Evolutionary conservation across 2,797 vertebrate species (phyloP).

Genomic region (Brotula barbata): DNA sequence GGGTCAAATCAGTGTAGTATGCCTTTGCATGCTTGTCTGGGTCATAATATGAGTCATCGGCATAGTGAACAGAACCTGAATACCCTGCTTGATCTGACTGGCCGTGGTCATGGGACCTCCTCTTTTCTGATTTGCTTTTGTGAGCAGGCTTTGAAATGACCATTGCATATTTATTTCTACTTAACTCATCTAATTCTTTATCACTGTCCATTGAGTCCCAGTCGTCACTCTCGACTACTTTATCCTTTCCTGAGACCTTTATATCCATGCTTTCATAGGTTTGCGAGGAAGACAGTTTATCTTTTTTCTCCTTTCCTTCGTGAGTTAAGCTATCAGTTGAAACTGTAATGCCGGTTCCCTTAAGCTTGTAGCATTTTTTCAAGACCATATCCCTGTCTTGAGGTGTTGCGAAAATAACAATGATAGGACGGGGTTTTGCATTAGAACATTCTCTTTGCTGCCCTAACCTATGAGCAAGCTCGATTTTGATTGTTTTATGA

Average conservation of each 20-base stretch:
- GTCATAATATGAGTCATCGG: slow-evolving; percentile 79
- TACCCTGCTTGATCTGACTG: slow-evolving; percentile 80
- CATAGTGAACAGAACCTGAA: slow-evolving; percentile 81
- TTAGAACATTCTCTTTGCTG: slow-evolving; percentile 95
- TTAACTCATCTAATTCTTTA: slow-evolving; percentile 90
- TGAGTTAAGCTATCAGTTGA: slow-evolving; percentile 92
- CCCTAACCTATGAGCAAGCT: slow-evolving; percentile 94
- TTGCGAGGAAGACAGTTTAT: slow-evolving; percentile 92
- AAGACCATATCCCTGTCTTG: slow-evolving; percentile 95
- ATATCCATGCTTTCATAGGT: slow-evolving; percentile 99
- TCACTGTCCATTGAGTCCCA: slow-evolving; percentile 95
- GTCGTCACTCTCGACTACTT: slow-evolving; percentile 83
- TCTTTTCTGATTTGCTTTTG: slow-evolving; percentile 83
- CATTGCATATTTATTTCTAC: slow-evolving; percentile 90
- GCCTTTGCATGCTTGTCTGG: slow-evolving; percentile 83
- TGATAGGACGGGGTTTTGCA: slow-evolving; percentile 95
- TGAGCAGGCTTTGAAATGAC: slow-evolving; percentile 85
- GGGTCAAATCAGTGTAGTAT: slow-evolving; percentile 84
- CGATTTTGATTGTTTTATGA: slow-evolving; percentile 89
- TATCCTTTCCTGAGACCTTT: slow-evolving; percentile 86
- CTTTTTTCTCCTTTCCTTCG: slow-evolving; percentile 90
- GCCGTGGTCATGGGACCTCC: slow-evolving; percentile 81
- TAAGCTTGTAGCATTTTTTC: slow-evolving; percentile 99
- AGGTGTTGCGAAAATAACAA: slow-evolving; percentile 92
- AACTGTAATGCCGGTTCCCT: slow-evolving; percentile 94